Conservation (phyloP, 2,113 vertebrate species). For the Macquaria ambigua region DNA sequence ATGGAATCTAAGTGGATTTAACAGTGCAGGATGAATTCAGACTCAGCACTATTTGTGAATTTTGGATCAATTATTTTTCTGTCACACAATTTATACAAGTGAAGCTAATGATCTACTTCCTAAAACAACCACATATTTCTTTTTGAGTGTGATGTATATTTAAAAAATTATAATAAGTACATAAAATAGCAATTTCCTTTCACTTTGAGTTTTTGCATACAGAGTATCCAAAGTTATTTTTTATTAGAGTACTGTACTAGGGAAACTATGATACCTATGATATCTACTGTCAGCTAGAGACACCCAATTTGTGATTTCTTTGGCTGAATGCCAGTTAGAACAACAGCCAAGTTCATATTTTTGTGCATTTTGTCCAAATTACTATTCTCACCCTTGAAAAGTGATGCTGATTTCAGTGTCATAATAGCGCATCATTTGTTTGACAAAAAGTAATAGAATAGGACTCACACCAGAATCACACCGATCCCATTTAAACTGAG, state of each 20-base stretch:
- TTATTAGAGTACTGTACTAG: not conserved
- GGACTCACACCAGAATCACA: not conserved
- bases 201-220: not conserved
- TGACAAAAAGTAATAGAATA: not conserved
- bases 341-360: not conserved
- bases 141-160: not conserved
- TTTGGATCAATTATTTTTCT: not conserved
- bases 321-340: not conserved
- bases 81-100: not conserved
- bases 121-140: not conserved
- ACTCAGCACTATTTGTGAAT: not conserved
- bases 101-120: not conserved
- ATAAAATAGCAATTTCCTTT: not conserved
- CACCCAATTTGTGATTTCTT: not conserved
- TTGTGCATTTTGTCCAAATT: not conserved
- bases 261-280: not conserved
- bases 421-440: not conserved
- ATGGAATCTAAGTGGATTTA: constrained; percentile 1
- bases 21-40: not conserved
- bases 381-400: not conserved
- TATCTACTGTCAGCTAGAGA: too few species aligned
- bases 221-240: not conserved
- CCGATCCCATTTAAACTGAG: not conserved
- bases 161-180: not conserved
- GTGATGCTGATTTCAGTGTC: not conserved